These are phyloP conservation scores for Eublepharis macularius DNA, from an alignment of 2,113 vertebrate species.

Conservation along the genomic window DNA sequence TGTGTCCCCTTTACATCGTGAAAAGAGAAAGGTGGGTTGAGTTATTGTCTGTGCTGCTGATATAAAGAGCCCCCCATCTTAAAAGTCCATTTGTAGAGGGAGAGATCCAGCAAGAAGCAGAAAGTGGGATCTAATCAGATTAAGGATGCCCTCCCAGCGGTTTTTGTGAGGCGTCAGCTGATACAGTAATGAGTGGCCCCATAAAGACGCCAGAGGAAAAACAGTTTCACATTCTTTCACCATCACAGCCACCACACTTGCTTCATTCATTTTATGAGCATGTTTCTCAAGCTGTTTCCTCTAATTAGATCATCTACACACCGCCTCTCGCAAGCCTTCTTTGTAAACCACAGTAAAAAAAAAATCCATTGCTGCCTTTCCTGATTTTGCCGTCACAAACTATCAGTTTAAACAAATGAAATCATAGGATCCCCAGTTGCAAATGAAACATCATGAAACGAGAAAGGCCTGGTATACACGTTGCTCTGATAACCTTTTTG, in stretches of 20 bases:
- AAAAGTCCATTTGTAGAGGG: not conserved
- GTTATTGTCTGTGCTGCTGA: not conserved
- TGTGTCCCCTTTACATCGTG: no score
- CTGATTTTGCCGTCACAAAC: slow-evolving; percentile 18
- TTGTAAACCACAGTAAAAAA: not conserved
- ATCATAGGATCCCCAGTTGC: slow-evolving; percentile 5
- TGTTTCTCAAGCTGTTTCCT: not conserved
- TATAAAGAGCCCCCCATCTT: not conserved
- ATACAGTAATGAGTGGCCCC: not conserved
- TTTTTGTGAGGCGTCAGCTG: not conserved
- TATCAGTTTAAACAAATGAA: slow-evolving; percentile 29
- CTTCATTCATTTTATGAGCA: not conserved
- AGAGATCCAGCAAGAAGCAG: not conserved
- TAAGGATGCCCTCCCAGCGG: not conserved
- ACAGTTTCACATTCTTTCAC: not conserved
- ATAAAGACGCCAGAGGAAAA: not conserved
- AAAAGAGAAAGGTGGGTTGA: not conserved
- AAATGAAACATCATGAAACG: not conserved
- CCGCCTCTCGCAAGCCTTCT: not conserved
- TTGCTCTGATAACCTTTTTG: not conserved
- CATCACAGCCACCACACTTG: not conserved
- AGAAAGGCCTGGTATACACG: not conserved
- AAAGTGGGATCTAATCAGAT: not conserved
- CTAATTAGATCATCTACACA: not conserved
- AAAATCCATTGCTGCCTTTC: slow-evolving; percentile 4